Conservation (phyloP, 2,113 vertebrate genomes). For the Barnardius zonarius region DNA sequence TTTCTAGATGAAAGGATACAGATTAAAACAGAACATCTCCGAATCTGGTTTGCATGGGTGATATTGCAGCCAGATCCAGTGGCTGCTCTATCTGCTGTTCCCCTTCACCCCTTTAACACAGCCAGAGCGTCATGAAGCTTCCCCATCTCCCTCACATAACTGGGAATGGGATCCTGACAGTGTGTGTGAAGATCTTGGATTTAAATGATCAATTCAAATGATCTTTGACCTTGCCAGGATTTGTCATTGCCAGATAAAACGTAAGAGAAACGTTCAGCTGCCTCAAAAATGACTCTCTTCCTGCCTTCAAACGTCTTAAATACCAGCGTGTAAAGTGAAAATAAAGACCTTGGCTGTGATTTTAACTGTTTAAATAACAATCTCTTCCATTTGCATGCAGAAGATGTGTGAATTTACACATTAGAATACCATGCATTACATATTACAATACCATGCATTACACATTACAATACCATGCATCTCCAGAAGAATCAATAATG, state of each 20-base stretch:
- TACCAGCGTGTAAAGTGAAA: background rate
- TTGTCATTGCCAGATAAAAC: background rate
- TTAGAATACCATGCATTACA: background rate
- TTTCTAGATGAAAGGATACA: background rate
- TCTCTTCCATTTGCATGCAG: background rate
- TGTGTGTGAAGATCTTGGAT: background rate
- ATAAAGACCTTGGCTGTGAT: background rate
- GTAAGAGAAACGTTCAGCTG: background rate
- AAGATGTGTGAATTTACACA: background rate
- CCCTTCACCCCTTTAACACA: background rate
- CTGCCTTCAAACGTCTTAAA: background rate
- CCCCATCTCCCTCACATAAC: background rate
- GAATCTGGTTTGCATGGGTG: background rate
- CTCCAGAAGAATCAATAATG: background rate
- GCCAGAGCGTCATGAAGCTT: background rate
- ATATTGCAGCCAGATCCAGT: background rate
- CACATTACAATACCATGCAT: background rate
- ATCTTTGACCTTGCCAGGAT: background rate
- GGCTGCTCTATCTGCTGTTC: background rate
- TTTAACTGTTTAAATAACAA: background rate
- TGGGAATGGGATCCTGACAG: background rate
- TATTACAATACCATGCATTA: background rate
- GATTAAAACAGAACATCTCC: background rate
- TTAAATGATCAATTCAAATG: background rate
- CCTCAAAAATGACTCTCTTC: background rate